These are phyloP conservation scores for Esox masquinongy DNA, from an alignment of 2,797 vertebrate genomes.

Conservation along the genomic window DNA sequence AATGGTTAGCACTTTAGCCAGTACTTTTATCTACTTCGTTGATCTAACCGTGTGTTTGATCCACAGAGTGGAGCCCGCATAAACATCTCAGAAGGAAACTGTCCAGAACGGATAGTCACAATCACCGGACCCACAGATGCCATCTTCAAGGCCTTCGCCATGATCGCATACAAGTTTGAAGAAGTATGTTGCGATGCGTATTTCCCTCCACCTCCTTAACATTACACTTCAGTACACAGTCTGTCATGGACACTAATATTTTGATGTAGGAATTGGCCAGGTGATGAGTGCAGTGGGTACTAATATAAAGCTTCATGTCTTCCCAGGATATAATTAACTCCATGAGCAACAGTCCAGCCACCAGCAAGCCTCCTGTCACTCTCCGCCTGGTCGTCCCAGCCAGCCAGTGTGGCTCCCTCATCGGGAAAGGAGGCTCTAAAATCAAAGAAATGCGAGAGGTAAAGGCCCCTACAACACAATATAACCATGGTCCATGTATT, in stretches of 20 bases:
- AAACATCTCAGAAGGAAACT: slow-evolving; percentile 97
- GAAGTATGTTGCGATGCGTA: slow-evolving; percentile 75
- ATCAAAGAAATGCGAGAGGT: slow-evolving; percentile 98
- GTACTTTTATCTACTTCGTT: neutral
- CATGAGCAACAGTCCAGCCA: slow-evolving; percentile 97
- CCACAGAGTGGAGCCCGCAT: slow-evolving; percentile 92
- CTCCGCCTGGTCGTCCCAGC: slow-evolving; percentile 91
- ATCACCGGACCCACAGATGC: slow-evolving; percentile 96
- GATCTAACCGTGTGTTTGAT: neutral
- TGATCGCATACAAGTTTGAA: slow-evolving; percentile 98
- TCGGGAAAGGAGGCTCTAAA: slow-evolving; percentile 95
- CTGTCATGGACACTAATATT: neutral
- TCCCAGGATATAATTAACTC: slow-evolving; percentile 94
- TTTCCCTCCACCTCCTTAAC: neutral
- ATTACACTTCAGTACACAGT: neutral
- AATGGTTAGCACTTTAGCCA: neutral
- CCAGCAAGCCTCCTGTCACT: slow-evolving; percentile 93
- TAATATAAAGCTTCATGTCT: neutral
- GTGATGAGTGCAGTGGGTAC: neutral
- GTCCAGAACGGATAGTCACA: slow-evolving; percentile 94
- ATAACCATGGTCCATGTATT: too few species aligned
- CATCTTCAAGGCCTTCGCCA: slow-evolving; percentile 98
- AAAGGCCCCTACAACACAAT: neutral
- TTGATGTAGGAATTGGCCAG: too few species aligned
- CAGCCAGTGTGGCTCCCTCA: slow-evolving; percentile 93